Base-by-base conservation (phyloP, 2,797 vertebrate species). In the Catamblyrhynchus diadema region DNA sequence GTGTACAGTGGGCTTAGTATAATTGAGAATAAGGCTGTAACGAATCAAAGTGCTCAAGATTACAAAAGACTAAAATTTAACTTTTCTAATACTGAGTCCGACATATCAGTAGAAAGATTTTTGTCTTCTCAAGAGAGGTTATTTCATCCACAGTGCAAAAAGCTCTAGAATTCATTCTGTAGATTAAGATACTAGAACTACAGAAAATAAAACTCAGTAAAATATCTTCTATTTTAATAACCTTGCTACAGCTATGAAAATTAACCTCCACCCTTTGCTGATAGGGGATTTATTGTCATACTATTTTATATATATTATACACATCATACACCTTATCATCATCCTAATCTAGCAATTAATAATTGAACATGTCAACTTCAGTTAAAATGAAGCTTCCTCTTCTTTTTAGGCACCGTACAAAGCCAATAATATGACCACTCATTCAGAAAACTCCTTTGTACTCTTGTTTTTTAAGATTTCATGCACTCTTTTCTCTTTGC, bases 1-100 rank as follows among this genome's bases (percentile, higher is more conserved):
- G 69, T 5, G 9, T 71, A 84, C 51, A 73, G 28, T 50, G 22
- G 33, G 53, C 22, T 93, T 92, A 81, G n/a, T 50, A 67, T 80
- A 82, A 95, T 33, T 84, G 27, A 90, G 56, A 92, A 73, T 30
- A 77, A 91, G 37, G n/a, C 44, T 90, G 54, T n/a, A 88, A 88
- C 28, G 14, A 81, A 93, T 91, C 53, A 90, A 91, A 93, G 66
- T 45, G 27, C 50, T 88, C 62, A 72, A 94, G 77, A 75, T 75
- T 69, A 88, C 65, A 91, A 88, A 84, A 72, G 45, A 72, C 47
- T 75, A 59, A 73, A 83, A 78, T 54, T 61, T 74, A 89, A 83
- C 45, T 83, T 47, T 73, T 81, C 14, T 77, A 21, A 82, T 82
- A 66, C 5, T 69, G 11, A 81, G 32, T 53, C 32, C n/a, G 89